Conservation (phyloP, 2,797 vertebrate species). For the Paramormyrops hopkinsi region DNA sequence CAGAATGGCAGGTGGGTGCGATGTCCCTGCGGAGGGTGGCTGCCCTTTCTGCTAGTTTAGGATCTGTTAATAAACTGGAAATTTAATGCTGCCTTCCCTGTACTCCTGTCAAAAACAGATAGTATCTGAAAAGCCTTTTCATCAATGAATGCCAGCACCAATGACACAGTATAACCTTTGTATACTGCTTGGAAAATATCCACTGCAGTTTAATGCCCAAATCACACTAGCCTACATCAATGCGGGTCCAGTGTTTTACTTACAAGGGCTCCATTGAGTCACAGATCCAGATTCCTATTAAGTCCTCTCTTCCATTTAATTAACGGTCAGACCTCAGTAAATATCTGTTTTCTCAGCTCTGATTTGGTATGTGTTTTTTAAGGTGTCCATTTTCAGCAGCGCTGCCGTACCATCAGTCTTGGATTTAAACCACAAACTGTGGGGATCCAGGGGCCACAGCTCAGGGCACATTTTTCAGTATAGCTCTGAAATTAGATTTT, state of each 20-base stretch:
- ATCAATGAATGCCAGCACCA: not conserved
- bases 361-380: not conserved
- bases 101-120: not conserved
- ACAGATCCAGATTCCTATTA: conserved; percentile 19
- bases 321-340: not conserved
- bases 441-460: not conserved
- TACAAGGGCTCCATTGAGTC: conserved; percentile 25
- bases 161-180: not conserved
- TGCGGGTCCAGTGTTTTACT: conserved; percentile 25
- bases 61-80: not conserved
- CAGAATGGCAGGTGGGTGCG: conserved; percentile 40
- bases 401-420: no score
- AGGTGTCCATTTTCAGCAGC: not conserved
- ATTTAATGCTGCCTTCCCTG: not conserved
- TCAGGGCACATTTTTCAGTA: not conserved
- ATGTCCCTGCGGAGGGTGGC: not conserved
- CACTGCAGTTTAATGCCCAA: not conserved
- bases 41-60: not conserved
- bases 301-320: not conserved
- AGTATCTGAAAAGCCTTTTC: not conserved
- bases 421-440: not conserved
- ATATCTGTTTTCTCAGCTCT: not conserved
- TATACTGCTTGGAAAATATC: not conserved
- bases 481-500: not conserved
- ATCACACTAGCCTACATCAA: conserved; percentile 24